A percentile compares a stretch with the other conserved stretches of the same genome.
phyloP scores from a whole-genome alignment of 1,140 invertebrate species.

The Zaprionus camerounensis region DNA sequence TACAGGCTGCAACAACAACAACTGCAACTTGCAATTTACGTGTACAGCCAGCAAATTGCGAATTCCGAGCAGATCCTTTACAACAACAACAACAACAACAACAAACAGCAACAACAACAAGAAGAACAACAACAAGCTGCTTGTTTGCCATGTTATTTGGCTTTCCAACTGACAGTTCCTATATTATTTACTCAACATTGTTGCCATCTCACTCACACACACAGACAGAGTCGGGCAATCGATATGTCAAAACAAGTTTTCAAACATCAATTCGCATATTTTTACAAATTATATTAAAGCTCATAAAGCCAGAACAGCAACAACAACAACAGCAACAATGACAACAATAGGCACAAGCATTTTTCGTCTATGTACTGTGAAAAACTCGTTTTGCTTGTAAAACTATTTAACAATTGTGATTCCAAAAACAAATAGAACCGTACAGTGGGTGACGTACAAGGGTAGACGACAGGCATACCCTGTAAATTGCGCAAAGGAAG shows the following conservation, averaged over 20 bases:
- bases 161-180: neutral
- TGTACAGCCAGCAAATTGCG: conserved; percentile 52
- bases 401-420: conserved; percentile 74
- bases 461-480: neutral
- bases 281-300: conserved; percentile 81
- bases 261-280: conserved; percentile 80
- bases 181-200: neutral
- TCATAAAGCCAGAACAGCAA: conserved; percentile 50
- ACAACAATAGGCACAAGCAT: conserved; percentile 35
- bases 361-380: conserved; percentile 67
- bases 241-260: conserved; percentile 69
- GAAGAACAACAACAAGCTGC: conserved; percentile 27
- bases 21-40: conserved; percentile 44
- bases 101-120: too few species aligned
- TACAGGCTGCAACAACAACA: conserved; percentile 21
- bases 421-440: conserved; percentile 36
- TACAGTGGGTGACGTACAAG: neutral
- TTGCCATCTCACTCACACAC: conserved; percentile 10
- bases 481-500: neutral
- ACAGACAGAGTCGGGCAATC: conserved; percentile 19
- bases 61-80: conserved; percentile 69
- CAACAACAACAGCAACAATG: conserved; percentile 47
- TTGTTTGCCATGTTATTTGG: conserved; percentile 10
- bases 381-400: conserved; percentile 78
- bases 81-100: conserved; percentile 28